Evolutionary conservation across 2,888 invertebrate genomes (phyloP), one percentile per base, ranked within the genome.

Genomic region (Carabus problematicus): DNA sequence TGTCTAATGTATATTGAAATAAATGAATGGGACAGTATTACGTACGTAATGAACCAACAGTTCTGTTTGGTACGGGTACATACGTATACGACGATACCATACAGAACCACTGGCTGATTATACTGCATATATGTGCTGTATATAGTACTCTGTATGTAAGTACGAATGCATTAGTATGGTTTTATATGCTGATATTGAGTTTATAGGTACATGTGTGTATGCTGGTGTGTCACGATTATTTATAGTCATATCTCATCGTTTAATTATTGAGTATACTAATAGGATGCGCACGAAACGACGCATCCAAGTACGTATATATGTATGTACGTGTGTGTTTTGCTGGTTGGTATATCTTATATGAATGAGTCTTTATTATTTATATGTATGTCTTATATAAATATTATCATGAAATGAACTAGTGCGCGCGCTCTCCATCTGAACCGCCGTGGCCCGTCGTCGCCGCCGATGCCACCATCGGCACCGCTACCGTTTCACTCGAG

Each of bases 401-500:
- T 56, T 19, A 29, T 56, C n/a, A 39, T 18, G 16, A 29, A 55
- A 14, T 9, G n/a, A 56, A 39, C 42, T 40, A 18, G 59, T 59
- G 66, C 41, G 59, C 49, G 49, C 66, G 49, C 54, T 59, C 58
- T 66, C 49, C 66, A 58, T 47, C 42, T 12, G 41, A 41, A 14
- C 16, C 41, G 19, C 56, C 56, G 56, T 56, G 56, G 56, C 56
- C 72, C 72, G 69, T 59, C 63, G 72, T 73, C 72, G 72, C 59
- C 63, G 72, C 73, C 72, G 72, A 72, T 72, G 70, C 64, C 72
- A 72, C 72, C 69, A 70, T 72, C 71, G 56, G 54, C 56, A 58
- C 62, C 63, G 69, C 66, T 16, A 29, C 40, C 19, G 55, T 55
- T 62, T 69, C 61, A 69, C 62, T 69, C 45, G 62, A 39, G 19